phyloP scores from a whole-genome alignment of 2,797 vertebrate genomes.

The Sardinella longiceps region DNA sequence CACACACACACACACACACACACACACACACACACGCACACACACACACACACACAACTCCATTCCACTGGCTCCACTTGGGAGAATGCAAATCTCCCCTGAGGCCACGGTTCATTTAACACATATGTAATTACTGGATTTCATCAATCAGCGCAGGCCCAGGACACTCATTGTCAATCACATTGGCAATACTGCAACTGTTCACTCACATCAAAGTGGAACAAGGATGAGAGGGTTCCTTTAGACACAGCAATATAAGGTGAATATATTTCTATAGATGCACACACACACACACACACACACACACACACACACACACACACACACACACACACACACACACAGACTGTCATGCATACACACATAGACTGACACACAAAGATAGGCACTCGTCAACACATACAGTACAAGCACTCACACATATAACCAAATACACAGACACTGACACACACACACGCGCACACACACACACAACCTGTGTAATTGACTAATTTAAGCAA shows the following conservation, averaged over 20 bases:
- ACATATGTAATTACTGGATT: slow-evolving; percentile 72
- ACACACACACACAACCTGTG: neutral
- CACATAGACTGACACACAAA: neutral
- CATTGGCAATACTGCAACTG: neutral
- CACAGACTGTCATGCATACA: no score
- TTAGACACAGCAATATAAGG: neutral
- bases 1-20: neutral
- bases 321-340: neutral
- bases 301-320: neutral
- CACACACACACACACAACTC: slow-evolving; percentile 30
- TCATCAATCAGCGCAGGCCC: slow-evolving; percentile 65
- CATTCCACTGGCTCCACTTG: slow-evolving; percentile 45
- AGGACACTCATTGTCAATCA: slow-evolving; percentile 35
- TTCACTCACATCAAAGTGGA: neutral
- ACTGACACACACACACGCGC: neutral
- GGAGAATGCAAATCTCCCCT: slow-evolving; percentile 66
- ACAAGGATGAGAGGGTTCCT: neutral
- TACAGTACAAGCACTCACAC: neutral
- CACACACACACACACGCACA: neutral
- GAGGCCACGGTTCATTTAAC: slow-evolving; percentile 72
- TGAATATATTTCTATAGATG: neutral
- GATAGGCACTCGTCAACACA: neutral
- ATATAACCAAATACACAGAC: neutral
- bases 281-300: neutral
- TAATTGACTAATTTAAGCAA: slow-evolving; percentile 19